Base-by-base conservation (phyloP, 2,113 vertebrate species). In the Riparia riparia region DNA sequence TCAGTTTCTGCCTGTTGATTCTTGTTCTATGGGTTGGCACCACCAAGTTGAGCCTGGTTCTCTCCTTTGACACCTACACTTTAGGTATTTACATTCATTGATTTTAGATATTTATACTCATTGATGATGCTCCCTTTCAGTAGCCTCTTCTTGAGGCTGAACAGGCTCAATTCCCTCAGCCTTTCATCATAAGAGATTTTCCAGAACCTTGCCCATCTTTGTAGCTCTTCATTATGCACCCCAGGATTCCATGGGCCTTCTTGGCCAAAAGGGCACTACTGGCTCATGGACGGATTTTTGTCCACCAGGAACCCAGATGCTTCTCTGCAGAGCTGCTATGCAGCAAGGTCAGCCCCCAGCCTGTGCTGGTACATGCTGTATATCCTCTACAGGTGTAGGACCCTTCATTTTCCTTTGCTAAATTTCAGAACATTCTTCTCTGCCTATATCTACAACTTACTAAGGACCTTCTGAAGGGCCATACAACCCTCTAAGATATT, bases 311-410 rank as follows among this genome's bases (percentile, higher is more conserved):
- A 16, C 24, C 18, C 50, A 85, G 49, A 14, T 39, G 6, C 18
- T 28, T 73, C 58, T 73, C 68, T 44, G 10, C 32, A 45, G 68
- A 53, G 39, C 17, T 63, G 68, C 25, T 53, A 63, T 63, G 20
- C 16, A 44, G 32, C 8, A 26, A 26, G 10, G 32, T 25, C 0
- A 0, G 26, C 16, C 17, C 17, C 26, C 13, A 45, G 13, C 14
- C 32, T 37, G 10, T 16, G 10, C 32, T 71, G 37, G 37, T 44
- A 13, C 6, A 37, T 31, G 8, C 5, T 20, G 16, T 20, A 44
- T 10, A 17, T 51, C 32, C 8, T 34, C 31, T 10, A 17, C 25
- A 51, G 16, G 12, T 17, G 10, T 28, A 63, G 49, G 21, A 64
- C n/a, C 26, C 11, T 26, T 11, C 28, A 64, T 39, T 54, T 84